A percentile compares a stretch with the other conserved stretches of the same genome.
Evolutionary conservation across 2,888 invertebrate genomes (phyloP).

Genomic region (Lasiommata megera): DNA sequence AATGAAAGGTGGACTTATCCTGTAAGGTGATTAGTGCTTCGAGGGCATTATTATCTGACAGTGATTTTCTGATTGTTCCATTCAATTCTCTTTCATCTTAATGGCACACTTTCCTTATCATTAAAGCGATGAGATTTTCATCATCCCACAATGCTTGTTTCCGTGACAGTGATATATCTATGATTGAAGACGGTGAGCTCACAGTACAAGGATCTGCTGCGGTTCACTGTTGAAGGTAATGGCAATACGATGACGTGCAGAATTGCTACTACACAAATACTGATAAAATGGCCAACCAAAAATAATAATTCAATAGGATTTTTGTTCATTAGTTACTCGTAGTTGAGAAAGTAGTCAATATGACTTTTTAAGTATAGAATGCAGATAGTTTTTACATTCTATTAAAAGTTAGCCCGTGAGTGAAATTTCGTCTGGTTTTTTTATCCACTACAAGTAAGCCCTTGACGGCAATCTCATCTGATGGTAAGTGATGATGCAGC

Average conservation of each 20-base stretch:
- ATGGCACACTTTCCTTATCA: neutral
- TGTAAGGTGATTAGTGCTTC: too few species aligned
- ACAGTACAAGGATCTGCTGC: slow-evolving; percentile 54
- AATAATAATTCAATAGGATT: neutral
- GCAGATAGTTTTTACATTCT: too few species aligned
- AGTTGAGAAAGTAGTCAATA: too few species aligned
- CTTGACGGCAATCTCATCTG: too few species aligned
- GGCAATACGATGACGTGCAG: slow-evolving; percentile 55
- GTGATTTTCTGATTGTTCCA: neutral
- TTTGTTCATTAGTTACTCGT: too few species aligned
- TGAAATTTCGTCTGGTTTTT: too few species aligned
- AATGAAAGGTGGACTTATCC: neutral
- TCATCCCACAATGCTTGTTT: slow-evolving; percentile 85
- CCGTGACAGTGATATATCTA: slow-evolving; percentile 92
- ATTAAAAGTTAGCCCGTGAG: too few species aligned
- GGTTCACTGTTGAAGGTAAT: slow-evolving; percentile 63
- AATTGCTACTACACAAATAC: slow-evolving; percentile 41
- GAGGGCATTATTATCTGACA: too few species aligned
- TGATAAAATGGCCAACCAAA: neutral
- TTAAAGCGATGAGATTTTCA: slow-evolving; percentile 40
- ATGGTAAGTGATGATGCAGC: too few species aligned
- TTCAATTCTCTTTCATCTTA: neutral
- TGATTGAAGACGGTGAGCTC: slow-evolving; percentile 88
- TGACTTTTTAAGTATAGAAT: too few species aligned
- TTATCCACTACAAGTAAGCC: too few species aligned